These are phyloP conservation scores for Junonia oenone DNA, from an alignment of 2,888 invertebrate species.

Conservation along the genomic window DNA sequence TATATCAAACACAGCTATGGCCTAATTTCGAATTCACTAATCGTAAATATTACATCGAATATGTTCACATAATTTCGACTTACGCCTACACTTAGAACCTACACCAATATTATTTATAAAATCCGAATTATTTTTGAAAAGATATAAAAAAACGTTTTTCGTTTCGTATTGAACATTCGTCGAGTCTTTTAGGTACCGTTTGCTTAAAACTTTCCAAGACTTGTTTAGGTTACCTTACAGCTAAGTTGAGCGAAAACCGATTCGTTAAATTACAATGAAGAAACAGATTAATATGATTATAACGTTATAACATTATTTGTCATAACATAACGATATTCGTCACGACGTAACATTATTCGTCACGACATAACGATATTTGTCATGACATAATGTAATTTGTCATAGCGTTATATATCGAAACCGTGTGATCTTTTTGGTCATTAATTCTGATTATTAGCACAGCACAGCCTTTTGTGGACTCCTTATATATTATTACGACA, in stretches of 20 bases:
- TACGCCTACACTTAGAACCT: constrained; percentile 8
- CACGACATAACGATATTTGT: not conserved
- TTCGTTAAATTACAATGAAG: constrained; percentile 34
- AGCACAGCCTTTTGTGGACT: constrained; percentile 42
- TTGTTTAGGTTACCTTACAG: constrained; percentile 34
- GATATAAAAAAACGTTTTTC: constrained; percentile 12
- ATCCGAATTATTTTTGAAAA: constrained; percentile 13
- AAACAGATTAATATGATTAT: not conserved
- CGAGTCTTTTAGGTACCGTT: constrained; percentile 10
- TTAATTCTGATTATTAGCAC: constrained; percentile 34
- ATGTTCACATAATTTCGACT: not conserved
- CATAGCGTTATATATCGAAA: not conserved
- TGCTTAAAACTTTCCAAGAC: not conserved
- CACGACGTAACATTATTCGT: not conserved
- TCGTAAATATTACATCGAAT: not conserved
- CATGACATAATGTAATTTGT: not conserved
- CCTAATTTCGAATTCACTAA: not conserved
- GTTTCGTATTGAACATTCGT: constrained; percentile 1
- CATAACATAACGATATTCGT: not conserved
- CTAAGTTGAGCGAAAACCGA: constrained; percentile 59
- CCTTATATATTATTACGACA: constrained; percentile 7
- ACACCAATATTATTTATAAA: constrained; percentile 15
- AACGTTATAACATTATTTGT: not conserved
- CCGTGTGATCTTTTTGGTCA: constrained; percentile 21
- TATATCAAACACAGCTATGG: constrained; percentile 10